These are phyloP conservation scores for Morinoia aosen DNA, from an alignment of 2,888 invertebrate genomes.

Conservation along the genomic window DNA sequence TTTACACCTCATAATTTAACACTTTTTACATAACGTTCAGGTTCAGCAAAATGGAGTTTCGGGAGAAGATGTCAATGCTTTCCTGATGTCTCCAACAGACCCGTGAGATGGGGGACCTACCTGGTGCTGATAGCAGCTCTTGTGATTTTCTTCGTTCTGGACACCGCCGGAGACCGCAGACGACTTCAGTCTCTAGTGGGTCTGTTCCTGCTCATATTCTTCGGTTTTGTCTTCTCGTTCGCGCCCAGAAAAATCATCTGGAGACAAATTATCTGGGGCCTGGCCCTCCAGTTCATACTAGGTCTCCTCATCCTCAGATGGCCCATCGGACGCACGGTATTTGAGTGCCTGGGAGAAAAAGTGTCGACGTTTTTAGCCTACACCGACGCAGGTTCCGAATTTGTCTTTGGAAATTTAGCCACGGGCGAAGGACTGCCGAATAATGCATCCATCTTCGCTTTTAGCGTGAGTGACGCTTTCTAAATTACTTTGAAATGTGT, in stretches of 20 bases:
- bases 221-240: conserved; percentile 79
- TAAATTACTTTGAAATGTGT: background rate
- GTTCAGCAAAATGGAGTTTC: no score
- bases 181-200: conserved; percentile 82
- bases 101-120: conserved; percentile 73
- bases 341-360: conserved; percentile 80
- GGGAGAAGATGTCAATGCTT: background rate
- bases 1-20: no score
- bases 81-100: conserved; percentile 71
- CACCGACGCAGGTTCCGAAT: conserved; percentile 84
- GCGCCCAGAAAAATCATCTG: conserved; percentile 74
- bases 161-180: conserved; percentile 76
- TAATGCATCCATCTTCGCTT: conserved; percentile 78
- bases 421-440: conserved; percentile 64
- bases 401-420: conserved; percentile 82
- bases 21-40: no score
- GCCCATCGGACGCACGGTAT: conserved; percentile 81
- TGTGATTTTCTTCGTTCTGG: conserved; percentile 77
- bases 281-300: conserved; percentile 86
- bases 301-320: conserved; percentile 87
- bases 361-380: conserved; percentile 84
- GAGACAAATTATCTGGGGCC: conserved; percentile 78
- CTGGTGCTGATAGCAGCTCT: conserved; percentile 74
- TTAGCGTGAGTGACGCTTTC: conserved; percentile 78
- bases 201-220: conserved; percentile 76